Evolutionary conservation across 2,797 vertebrate genomes (phyloP).

Genomic region (Hoplostethus atlanticus): DNA sequence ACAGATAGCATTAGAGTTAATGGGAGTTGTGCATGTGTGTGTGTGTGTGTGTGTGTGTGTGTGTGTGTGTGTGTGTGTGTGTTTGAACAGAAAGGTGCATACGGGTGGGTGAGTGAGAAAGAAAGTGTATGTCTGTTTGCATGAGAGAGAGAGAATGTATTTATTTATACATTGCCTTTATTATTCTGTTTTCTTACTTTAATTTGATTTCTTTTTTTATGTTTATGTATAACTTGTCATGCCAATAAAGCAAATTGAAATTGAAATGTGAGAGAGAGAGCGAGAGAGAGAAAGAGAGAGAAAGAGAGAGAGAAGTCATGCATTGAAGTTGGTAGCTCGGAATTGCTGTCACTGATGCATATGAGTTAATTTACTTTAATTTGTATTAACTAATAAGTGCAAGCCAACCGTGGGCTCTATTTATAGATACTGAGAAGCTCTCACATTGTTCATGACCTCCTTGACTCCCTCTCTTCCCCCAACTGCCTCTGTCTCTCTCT

Average conservation of each 20-base stretch:
- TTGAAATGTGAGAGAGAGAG: neutral
- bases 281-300: neutral
- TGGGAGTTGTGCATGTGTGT: slow-evolving; percentile 1
- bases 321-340: slow-evolving; percentile 61
- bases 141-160: neutral
- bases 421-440: slow-evolving; percentile 57
- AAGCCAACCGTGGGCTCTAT: slow-evolving; percentile 63
- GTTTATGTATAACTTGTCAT: no score
- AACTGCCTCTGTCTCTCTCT: slow-evolving; percentile 25
- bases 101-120: no score
- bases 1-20: slow-evolving; percentile 39
- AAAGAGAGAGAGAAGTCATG: slow-evolving; percentile 35
- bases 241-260: no score
- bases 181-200: no score
- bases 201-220: no score
- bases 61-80: slow-evolving; percentile 29
- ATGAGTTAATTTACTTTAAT: slow-evolving; percentile 73
- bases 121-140: no score
- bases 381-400: slow-evolving; percentile 70
- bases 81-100: slow-evolving; percentile 35
- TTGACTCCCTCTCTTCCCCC: slow-evolving; percentile 49
- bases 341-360: slow-evolving; percentile 66
- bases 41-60: neutral
- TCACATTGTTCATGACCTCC: slow-evolving; percentile 59
- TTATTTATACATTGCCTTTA: no score